Percentiles rank a stretch among this genome's conserved stretches.
Conservation (phyloP, 2,113 vertebrate genomes). For the Pantherophis guttatus region DNA sequence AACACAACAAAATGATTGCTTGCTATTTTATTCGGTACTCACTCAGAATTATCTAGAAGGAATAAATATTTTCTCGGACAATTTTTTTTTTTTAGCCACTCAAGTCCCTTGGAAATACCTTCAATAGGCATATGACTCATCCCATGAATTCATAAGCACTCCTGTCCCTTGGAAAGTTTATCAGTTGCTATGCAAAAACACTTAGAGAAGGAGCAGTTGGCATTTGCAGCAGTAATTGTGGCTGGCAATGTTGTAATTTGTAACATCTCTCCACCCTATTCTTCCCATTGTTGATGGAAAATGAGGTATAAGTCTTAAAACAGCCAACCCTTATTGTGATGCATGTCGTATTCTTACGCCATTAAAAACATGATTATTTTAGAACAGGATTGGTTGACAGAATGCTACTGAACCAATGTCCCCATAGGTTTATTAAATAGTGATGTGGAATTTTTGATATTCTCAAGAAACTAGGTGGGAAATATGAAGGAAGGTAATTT, state of each 20-base stretch:
- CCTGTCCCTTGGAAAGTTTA: conserved; percentile 44
- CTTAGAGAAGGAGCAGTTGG: conserved; percentile 38
- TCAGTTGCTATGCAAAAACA: conserved; percentile 52
- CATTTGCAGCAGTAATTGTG: conserved; percentile 25
- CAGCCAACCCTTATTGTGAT: neutral
- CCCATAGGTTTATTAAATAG: neutral
- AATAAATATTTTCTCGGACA: conserved; percentile 63
- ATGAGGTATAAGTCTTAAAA: neutral
- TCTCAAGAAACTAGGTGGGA: neutral
- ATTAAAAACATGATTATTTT: neutral
- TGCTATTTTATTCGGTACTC: conserved; percentile 49
- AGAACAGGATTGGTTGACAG: neutral
- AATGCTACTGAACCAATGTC: neutral
- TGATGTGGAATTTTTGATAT: neutral
- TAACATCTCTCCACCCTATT: too few species aligned
- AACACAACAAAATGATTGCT: conserved; percentile 48
- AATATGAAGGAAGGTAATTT: neutral
- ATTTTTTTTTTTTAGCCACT: conserved; percentile 42
- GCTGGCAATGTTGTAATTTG: neutral
- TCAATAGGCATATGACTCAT: conserved; percentile 54
- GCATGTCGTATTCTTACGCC: neutral
- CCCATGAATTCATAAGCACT: conserved; percentile 64
- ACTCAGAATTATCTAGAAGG: conserved; percentile 48
- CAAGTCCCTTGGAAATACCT: conserved; percentile 58
- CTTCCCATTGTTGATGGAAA: neutral